Evolutionary conservation across 2,113 vertebrate genomes (phyloP).

Genomic region (Hemibates koningsi): DNA sequence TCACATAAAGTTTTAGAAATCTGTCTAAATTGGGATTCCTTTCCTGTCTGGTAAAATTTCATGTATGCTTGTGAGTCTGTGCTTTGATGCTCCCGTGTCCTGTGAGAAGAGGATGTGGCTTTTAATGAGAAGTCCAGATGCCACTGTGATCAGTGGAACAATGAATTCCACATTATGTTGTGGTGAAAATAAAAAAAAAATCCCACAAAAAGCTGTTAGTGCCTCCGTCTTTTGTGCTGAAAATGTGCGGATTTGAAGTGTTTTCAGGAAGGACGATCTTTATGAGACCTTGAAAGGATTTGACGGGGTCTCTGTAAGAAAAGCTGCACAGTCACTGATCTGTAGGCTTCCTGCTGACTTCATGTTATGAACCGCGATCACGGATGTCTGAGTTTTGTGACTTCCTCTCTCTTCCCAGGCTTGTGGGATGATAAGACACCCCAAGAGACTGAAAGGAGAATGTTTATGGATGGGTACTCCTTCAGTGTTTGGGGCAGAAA

Average conservation of each 20-base stretch:
- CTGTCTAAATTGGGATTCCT: not conserved
- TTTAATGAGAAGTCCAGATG: constrained; percentile 51
- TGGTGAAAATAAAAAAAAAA: constrained; percentile 39
- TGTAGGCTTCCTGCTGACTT: constrained; percentile 44
- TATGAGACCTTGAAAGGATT: constrained; percentile 31
- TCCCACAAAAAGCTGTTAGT: constrained; percentile 14
- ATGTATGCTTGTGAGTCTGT: not conserved
- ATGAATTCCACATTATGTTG: constrained; percentile 30
- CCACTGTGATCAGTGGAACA: constrained; percentile 12
- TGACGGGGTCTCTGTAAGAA: constrained; percentile 5
- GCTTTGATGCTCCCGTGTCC: constrained; percentile 21
- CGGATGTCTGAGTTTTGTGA: constrained; percentile 50
- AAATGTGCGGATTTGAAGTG: not conserved
- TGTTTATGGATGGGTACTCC: constrained; percentile 8
- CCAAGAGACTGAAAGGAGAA: constrained; percentile 6
- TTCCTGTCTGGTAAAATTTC: not conserved
- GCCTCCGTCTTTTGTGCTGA: constrained; percentile 13
- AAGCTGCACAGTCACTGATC: constrained; percentile 16
- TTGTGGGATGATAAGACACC: constrained; percentile 42
- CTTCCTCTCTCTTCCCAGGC: constrained; percentile 53
- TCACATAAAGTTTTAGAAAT: not conserved
- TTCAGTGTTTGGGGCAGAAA: not conserved
- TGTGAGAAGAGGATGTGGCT: constrained; percentile 35
- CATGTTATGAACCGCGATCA: constrained; percentile 6
- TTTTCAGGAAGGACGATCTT: constrained; percentile 29